Percentiles rank a stretch among this genome's conserved stretches.
These are phyloP conservation scores for Gallinago solitaria DNA, from an alignment of 2,797 vertebrate species.

Conservation along the genomic window DNA sequence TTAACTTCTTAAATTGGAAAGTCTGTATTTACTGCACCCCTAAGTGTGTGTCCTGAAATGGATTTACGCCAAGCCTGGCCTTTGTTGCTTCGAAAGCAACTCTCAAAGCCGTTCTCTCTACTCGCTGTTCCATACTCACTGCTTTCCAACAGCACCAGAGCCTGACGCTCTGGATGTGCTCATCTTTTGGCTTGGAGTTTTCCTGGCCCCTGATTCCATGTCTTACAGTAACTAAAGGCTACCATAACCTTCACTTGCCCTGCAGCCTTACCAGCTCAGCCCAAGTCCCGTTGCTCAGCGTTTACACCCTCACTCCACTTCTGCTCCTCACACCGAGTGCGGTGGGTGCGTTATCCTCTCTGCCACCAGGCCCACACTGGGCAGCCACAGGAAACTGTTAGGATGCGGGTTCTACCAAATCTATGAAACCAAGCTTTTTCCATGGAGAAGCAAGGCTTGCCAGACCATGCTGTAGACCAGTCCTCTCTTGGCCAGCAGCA, in stretches of 20 bases:
- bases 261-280: background rate
- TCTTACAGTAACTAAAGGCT: background rate
- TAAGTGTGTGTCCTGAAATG: background rate
- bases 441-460: background rate
- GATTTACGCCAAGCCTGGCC: background rate
- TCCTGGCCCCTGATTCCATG: background rate
- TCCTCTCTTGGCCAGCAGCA: background rate
- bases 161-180: conserved; percentile 19
- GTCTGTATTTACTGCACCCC: conserved; percentile 10
- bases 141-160: background rate
- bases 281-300: background rate
- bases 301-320: background rate
- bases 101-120: background rate
- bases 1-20: conserved; percentile 42
- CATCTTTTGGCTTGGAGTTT: background rate
- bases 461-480: background rate
- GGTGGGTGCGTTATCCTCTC: background rate
- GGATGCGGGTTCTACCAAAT: background rate
- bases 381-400: background rate
- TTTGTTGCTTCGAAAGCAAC: background rate
- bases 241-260: background rate
- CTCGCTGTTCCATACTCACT: background rate
- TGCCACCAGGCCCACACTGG: background rate
- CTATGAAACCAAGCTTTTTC: background rate
- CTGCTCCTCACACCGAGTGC: background rate